These are phyloP conservation scores for Coracias cyanogaster DNA, from an alignment of 2,797 vertebrate genomes.

Conservation along the genomic window DNA sequence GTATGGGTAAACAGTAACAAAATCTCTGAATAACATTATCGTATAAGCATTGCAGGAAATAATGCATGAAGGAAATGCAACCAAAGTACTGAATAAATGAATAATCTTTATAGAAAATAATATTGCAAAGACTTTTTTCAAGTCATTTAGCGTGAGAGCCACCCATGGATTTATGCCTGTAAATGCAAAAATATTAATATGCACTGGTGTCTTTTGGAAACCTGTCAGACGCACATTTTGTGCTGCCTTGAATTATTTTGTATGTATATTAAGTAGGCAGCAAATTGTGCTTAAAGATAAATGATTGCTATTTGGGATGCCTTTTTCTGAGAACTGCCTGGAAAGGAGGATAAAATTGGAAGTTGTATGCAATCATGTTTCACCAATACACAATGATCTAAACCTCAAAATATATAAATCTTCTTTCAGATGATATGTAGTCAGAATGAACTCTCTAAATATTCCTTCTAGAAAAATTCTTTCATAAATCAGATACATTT, in stretches of 20 bases:
- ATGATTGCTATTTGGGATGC: neutral
- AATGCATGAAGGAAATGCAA: neutral
- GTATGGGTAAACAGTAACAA: neutral
- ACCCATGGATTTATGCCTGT: neutral
- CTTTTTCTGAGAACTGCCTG: constrained; percentile 27
- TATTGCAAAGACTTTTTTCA: neutral
- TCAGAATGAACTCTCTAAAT: neutral
- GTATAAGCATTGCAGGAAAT: neutral
- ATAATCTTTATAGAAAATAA: neutral
- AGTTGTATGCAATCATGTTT: neutral
- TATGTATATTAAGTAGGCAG: constrained; percentile 42
- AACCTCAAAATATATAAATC: neutral
- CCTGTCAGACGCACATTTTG: constrained; percentile 11
- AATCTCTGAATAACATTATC: neutral
- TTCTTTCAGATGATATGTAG: neutral
- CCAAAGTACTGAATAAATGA: neutral
- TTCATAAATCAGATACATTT: neutral
- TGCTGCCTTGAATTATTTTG: constrained; percentile 33
- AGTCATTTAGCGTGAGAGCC: neutral
- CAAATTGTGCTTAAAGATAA: constrained; percentile 43
- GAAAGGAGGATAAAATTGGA: neutral
- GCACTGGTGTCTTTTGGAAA: constrained; percentile 30
- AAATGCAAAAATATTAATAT: constrained; percentile 22
- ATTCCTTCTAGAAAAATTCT: neutral
- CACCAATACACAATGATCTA: neutral